Base-by-base conservation (phyloP, 2,113 vertebrate genomes). In the Protomyctophum bolini region DNA sequence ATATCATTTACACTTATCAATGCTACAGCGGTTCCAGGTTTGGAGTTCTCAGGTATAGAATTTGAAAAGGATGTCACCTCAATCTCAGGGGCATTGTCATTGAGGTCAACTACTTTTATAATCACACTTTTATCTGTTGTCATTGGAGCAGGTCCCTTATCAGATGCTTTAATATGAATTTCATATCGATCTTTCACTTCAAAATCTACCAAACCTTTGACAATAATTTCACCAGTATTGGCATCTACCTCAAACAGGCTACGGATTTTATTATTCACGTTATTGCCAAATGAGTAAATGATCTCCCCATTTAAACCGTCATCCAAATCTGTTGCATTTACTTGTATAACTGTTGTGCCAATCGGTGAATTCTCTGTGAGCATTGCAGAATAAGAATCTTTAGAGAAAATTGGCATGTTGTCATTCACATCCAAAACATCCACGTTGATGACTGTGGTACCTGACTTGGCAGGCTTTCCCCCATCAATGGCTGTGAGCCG, bases 21-120 rank as follows among this genome's bases (percentile, higher is more conserved):
- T 1, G 88, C 87, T 1, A 93, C 80, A 0, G 89, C 89, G 0
- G 88, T 89, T 12, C 87, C 90, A 11, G 85, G 82, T 75, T 75
- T 87, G 0, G 87, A 84, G 63, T 93, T 75, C 15, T 93, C 91
- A 1, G 86, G 52, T 54, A 93, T 80, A 3, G 75, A 63, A 6
- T 57, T 91, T 6, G 88, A 93, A 49, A 93, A 68, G 0, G 91
- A 92, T 0, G 89, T 94, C 11, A 94, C 64, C 0, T 84, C 84
- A 49, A 95, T 81, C 47, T 91, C 87, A 0, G 94, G 93, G 12
- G 49, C 46, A 7, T 94, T 95, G 66, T 96, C 94, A 57, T 97
- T 96, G 41, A 94, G 56, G 63, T 96, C 94, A 21, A 91, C 0
- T 29, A 96, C 65, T 29, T 89, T 84, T 72, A 93, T 88, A 1